Base-by-base conservation (phyloP, 2,113 vertebrate species). In the Lagopus leucura region DNA sequence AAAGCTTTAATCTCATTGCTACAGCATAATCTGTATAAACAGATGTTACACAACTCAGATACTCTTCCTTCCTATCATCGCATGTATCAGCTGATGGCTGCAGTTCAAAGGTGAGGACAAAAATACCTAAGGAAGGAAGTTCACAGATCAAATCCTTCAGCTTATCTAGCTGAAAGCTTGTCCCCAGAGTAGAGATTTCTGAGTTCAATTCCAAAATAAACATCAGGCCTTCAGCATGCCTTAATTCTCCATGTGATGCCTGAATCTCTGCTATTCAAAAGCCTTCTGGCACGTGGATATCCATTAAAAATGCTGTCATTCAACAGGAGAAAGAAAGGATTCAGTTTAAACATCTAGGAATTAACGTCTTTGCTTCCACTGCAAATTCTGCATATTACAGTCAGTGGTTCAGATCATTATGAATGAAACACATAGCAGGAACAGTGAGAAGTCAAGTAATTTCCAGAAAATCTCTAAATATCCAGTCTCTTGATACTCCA, bases 1-100 rank as follows among this genome's bases (percentile, higher is more conserved):
- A 91, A 91, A 86, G 30, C 79, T 88, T 86, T 95, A 96, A 97
- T 94, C 95, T 91, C 90, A 93, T 96, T 93, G 70, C 93, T 78
- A 57, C 28, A 63, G 80, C 90, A 95, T 97, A 92, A 97, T 96
- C 94, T 91, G 43, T 22, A 65, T 95, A 94, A 95, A 80, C 88
- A 93, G 90, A 86, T 93, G 90, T 95, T 97, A 94, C 70, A 60
- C 64, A 92, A 92, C 58, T 91, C 64, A 17, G 78, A 84, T 63
- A 58, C 74, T 92, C 92, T 92, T 94, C 28, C 76, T 91, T 75
- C 43, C 16, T 28, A 34, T 61, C 74, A 69, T 85, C 70, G 88
- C 30, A 0, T 80, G 69, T 91, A 93, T 61, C 54, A 79, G 36
- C 55, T 77, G 55, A 42, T 69, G 73, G 38, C 66, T 82, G 45